These are phyloP conservation scores for Vanessa atalanta DNA, from an alignment of 1,140 invertebrate genomes.

Conservation along the genomic window DNA sequence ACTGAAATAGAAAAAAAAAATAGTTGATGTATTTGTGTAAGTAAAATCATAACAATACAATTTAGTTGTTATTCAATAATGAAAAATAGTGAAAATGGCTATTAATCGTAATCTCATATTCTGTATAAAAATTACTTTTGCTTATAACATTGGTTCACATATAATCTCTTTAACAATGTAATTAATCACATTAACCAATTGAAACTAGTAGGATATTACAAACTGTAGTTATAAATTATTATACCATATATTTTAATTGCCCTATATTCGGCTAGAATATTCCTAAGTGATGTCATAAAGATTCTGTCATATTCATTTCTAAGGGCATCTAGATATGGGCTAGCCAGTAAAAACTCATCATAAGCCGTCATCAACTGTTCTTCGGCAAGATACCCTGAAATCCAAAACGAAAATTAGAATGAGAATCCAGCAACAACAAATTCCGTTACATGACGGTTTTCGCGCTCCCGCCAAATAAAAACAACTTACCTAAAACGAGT, in stretches of 20 bases:
- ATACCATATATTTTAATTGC: conserved; percentile 72
- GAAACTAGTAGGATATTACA: neutral
- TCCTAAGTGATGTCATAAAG: conserved; percentile 73
- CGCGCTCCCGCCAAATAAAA: conserved; percentile 67
- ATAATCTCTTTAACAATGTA: neutral
- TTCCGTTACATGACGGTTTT: conserved; percentile 42
- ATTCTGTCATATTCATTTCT: conserved; percentile 76
- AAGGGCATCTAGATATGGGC: conserved; percentile 70
- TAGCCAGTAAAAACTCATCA: conserved; percentile 74
- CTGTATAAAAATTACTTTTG: neutral
- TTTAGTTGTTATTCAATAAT: too few species aligned
- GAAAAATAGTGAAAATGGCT: too few species aligned
- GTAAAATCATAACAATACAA: too few species aligned
- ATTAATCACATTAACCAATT: neutral
- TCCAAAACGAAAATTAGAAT: conserved; percentile 9
- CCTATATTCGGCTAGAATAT: conserved; percentile 73
- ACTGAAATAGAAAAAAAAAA: conserved; percentile 56
- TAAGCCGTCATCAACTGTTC: conserved; percentile 76
- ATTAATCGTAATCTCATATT: neutral
- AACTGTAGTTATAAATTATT: neutral
- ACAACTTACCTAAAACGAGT: conserved; percentile 67
- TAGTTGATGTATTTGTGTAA: too few species aligned
- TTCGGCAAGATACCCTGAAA: conserved; percentile 71
- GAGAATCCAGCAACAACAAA: conserved; percentile 3
- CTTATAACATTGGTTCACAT: neutral